A percentile compares a stretch with the other conserved stretches of the same genome.
Conservation (phyloP, 1,140 invertebrate genomes). For the Theocolax elegans region DNA sequence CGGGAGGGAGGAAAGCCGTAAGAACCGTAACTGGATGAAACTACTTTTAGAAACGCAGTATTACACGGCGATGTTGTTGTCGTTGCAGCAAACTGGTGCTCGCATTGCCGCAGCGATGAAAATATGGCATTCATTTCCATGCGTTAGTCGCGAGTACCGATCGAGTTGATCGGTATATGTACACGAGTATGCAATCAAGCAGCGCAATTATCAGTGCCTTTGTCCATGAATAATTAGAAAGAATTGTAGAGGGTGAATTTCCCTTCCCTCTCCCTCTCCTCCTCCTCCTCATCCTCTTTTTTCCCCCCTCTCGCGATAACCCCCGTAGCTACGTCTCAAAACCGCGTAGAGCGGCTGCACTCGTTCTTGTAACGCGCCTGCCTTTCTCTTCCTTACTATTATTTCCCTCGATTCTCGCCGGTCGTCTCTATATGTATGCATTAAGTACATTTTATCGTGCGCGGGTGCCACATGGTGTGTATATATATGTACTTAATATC, state of each 20-base stretch:
- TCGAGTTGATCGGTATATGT: slow-evolving; percentile 45
- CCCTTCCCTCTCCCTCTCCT: neutral
- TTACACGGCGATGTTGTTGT: neutral
- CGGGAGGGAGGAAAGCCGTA: neutral
- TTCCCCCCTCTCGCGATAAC: too few species aligned
- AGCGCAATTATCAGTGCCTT: slow-evolving; percentile 60
- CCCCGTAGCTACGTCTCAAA: too few species aligned
- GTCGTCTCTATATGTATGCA: neutral
- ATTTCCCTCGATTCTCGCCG: slow-evolving; percentile 26
- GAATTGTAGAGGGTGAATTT: slow-evolving; percentile 41
- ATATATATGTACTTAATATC: neutral
- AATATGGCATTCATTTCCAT: slow-evolving; percentile 59
- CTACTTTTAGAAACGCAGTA: slow-evolving; percentile 38
- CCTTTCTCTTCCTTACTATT: slow-evolving; percentile 42
- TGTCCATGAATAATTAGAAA: slow-evolving; percentile 63
- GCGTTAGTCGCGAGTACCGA: slow-evolving; percentile 46
- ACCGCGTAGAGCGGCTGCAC: slow-evolving; percentile 25
- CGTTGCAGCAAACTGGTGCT: neutral
- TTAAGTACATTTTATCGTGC: slow-evolving; percentile 37
- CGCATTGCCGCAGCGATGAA: slow-evolving; percentile 44
- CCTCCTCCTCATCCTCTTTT: slow-evolving; percentile 26
- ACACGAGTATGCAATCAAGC: slow-evolving; percentile 60
- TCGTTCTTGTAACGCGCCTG: slow-evolving; percentile 37
- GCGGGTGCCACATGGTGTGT: neutral
- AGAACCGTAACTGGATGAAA: slow-evolving; percentile 24